Evolutionary conservation across 2,888 invertebrate genomes (phyloP), one percentile per base, ranked within the genome.

Genomic region (Philereme vetulata): DNA sequence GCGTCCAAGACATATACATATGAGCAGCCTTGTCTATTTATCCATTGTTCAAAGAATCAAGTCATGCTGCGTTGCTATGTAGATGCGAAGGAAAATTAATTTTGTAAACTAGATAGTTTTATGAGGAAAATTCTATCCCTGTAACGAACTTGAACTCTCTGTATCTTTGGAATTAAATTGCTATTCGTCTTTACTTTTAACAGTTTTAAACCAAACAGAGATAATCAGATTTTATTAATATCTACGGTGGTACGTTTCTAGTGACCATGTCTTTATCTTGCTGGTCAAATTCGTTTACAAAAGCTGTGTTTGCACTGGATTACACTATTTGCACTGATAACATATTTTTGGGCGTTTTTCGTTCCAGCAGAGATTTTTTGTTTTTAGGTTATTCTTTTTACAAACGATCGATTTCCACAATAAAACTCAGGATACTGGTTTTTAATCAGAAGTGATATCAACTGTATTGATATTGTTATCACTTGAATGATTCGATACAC

Each of bases 401-500:
- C 21, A 43, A 40, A 10, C 54, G 42, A 34, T 48, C 5, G n/a
- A 6, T 49, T 48, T 48, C 21, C 32, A 11, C 36, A 0, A 9
- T 5, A 36, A 46, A 47, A 53, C 46, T 21, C 21, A 36, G 8
- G 21, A 7, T 21, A 55, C 55, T 55, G 49, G 35, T 43, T 49
- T 33, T 43, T 38, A 49, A 55, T 55, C 49, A 8, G 11, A 11
- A 47, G 33, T 9, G 10, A 46, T 53, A 46, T 35, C 11, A 36
- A 35, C 9, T 45, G 43, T 33, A 45, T 52, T 52, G 52, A 52
- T 52, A 52, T 5, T 36, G 21, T 10, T 52, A 55, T 48, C 48
- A 48, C 6, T 42, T 21, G 21, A 42, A 55, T 49, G 48, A 45
- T 10, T 10, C n/a, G 10, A n/a, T 5, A 46, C 6, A 5, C 4